A percentile compares a stretch with the other conserved stretches of the same genome.
These are phyloP conservation scores for Hybos culiciformis DNA, from an alignment of 2,888 invertebrate species.

Conservation along the genomic window DNA sequence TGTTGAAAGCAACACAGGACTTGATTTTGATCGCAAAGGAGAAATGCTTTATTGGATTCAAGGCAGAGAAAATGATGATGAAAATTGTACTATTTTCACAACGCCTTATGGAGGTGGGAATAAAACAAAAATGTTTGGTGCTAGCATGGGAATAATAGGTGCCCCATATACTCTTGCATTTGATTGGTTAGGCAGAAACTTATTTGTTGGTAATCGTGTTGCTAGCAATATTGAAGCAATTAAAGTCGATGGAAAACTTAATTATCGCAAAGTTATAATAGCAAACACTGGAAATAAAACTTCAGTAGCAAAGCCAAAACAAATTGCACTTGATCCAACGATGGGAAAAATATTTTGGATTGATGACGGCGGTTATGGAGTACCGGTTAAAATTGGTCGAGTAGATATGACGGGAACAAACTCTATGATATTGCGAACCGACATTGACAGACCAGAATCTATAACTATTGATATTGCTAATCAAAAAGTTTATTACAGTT, in stretches of 20 bases:
- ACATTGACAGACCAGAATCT: conserved; percentile 63
- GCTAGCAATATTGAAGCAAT: conserved; percentile 86
- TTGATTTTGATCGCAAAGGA: conserved; percentile 83
- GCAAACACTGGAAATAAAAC: conserved; percentile 76
- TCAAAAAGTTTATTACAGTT: conserved; percentile 78
- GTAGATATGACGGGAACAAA: conserved; percentile 90
- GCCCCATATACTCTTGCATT: conserved; percentile 85
- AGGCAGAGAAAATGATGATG: conserved; percentile 58
- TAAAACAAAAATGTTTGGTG: conserved; percentile 65
- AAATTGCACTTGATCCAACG: conserved; percentile 81
- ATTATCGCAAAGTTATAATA: conserved; percentile 71
- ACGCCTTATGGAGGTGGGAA: conserved; percentile 79
- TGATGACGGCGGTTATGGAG: conserved; percentile 84
- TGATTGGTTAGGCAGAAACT: conserved; percentile 92
- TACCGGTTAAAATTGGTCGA: conserved; percentile 75
- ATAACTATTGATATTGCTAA: conserved; percentile 72
- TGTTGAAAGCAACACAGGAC: conserved; percentile 70
- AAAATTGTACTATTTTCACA: conserved; percentile 74
- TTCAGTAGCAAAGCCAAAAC: conserved; percentile 77
- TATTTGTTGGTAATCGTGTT: conserved; percentile 80
- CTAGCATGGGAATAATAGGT: conserved; percentile 75
- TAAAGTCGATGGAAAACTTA: conserved; percentile 68
- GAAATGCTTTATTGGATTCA: conserved; percentile 81
- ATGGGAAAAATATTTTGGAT: conserved; percentile 93
- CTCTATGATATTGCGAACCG: conserved; percentile 55